These are phyloP conservation scores for Chaetorhynchus papuensis DNA, from an alignment of 2,113 vertebrate genomes.

Conservation along the genomic window DNA sequence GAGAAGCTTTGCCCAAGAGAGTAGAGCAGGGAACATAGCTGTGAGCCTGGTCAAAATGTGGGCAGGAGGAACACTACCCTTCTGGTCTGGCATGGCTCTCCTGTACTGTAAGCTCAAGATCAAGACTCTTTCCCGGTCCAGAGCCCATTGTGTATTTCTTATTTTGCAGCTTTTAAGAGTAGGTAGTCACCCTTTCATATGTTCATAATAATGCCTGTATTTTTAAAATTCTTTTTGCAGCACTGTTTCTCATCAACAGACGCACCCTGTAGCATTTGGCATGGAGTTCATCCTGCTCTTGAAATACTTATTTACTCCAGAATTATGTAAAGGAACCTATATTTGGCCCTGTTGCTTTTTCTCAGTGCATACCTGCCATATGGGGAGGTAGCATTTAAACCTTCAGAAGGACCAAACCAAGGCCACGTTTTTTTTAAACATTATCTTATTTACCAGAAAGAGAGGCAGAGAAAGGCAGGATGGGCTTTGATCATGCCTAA, in stretches of 20 bases:
- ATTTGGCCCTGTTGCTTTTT: not conserved
- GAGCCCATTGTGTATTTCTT: not conserved
- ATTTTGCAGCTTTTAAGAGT: not conserved
- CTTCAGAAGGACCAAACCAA: not conserved
- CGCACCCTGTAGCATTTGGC: not conserved
- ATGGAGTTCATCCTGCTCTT: not conserved
- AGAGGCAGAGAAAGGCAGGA: not conserved
- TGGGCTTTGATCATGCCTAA: not conserved
- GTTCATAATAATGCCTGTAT: not conserved
- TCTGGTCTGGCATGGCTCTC: not conserved
- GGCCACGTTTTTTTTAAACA: not conserved
- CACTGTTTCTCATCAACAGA: not conserved
- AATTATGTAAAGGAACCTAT: not conserved
- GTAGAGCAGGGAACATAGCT: not conserved
- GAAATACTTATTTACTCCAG: not conserved
- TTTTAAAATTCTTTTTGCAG: not conserved
- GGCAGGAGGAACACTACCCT: not conserved
- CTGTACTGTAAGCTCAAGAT: accelerated
- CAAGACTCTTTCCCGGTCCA: not conserved
- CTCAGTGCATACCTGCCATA: not conserved
- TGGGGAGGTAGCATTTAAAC: not conserved
- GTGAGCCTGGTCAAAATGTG: not conserved
- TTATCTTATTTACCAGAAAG: not conserved
- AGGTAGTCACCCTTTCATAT: not conserved
- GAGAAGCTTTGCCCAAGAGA: not conserved